Percentiles rank a stretch among this genome's conserved stretches.
These are phyloP conservation scores for Cuculus canorus DNA, from an alignment of 2,797 vertebrate genomes.

Conservation along the genomic window DNA sequence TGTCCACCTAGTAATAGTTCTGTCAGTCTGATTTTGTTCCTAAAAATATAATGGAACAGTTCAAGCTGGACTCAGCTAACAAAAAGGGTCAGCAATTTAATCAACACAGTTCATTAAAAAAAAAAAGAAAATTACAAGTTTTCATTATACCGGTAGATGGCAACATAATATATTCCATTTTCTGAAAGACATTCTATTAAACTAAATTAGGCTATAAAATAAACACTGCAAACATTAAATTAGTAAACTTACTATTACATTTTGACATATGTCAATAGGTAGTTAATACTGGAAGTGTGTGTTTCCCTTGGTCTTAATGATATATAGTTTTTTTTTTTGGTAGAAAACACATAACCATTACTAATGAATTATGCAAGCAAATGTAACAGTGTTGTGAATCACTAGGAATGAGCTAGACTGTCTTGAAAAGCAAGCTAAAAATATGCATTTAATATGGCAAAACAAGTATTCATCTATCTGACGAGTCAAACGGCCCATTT, in stretches of 20 bases:
- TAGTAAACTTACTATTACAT: not conserved
- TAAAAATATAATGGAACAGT: not conserved
- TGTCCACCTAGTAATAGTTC: not conserved
- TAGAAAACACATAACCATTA: not conserved
- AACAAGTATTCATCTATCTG: not conserved
- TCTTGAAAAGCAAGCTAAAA: not conserved
- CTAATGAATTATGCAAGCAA: not conserved
- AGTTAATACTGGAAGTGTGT: not conserved
- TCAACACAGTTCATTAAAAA: not conserved
- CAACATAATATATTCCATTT: constrained; percentile 6
- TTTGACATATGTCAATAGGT: not conserved
- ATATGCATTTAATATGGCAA: not conserved
- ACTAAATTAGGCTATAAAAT: not conserved
- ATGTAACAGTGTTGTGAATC: not conserved
- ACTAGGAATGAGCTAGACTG: not conserved
- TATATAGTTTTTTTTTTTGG: not conserved
- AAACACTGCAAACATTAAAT: not conserved
- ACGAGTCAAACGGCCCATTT: not conserved
- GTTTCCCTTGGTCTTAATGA: not conserved
- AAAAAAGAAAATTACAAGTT: not conserved
- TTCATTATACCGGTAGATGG: not conserved
- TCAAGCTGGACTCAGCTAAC: not conserved
- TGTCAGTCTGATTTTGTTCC: not conserved
- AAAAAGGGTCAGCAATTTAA: not conserved
- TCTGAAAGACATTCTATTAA: not conserved